A percentile compares a stretch with the other conserved stretches of the same genome.
These are phyloP conservation scores for Bibio marci DNA, from an alignment of 2,888 invertebrate species.

Conservation along the genomic window DNA sequence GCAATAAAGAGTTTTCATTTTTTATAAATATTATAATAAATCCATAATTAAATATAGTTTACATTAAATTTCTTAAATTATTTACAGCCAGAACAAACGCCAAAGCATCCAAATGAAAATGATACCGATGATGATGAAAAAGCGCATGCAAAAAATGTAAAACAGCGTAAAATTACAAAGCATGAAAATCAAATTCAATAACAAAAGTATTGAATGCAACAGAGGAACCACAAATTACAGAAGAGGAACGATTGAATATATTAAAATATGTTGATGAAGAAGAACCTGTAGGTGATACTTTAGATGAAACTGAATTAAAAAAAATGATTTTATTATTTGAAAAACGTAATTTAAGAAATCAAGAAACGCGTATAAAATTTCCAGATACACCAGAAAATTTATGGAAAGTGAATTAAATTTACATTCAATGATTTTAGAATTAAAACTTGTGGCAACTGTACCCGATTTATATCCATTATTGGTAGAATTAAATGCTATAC, in stretches of 20 bases:
- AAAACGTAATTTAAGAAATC: conserved; percentile 81
- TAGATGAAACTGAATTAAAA: conserved; percentile 79
- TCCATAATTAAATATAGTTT: too few relatives aligned
- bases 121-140: conserved; percentile 46
- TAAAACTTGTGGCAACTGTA: conserved; percentile 87
- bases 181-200: conserved; percentile 30
- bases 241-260: conserved; percentile 64
- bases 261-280: conserved; percentile 70
- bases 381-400: conserved; percentile 92
- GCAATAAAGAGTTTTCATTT: too few relatives aligned
- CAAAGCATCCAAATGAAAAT: conserved; percentile 41
- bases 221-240: conserved; percentile 44
- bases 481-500: conserved; percentile 75
- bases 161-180: conserved; percentile 40
- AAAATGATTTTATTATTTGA: conserved; percentile 84
- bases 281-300: conserved; percentile 62
- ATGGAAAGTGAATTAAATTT: conserved; percentile 95
- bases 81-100: conserved; percentile 65
- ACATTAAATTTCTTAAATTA: too few relatives aligned
- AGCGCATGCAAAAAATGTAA: conserved; percentile 42
- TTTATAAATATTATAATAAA: too few relatives aligned
- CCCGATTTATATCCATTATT: conserved; percentile 87
- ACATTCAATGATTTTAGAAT: conserved; percentile 70
- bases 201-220: conserved; percentile 23
- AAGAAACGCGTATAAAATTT: conserved; percentile 97